Evolutionary conservation across 2,113 vertebrate genomes (phyloP).

Genomic region (Lutjanus erythropterus): DNA sequence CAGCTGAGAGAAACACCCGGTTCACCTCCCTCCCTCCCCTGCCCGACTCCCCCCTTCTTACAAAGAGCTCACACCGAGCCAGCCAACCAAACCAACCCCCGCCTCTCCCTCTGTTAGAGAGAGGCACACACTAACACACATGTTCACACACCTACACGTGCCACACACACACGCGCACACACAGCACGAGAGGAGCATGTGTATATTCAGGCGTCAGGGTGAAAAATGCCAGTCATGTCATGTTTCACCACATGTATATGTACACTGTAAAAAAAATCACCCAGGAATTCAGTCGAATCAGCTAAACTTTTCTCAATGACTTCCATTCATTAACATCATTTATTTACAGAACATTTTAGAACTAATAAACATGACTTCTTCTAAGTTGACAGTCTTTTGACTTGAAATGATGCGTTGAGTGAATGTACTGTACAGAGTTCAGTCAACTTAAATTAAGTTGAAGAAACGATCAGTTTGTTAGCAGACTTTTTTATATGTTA

Average conservation of each 20-base stretch:
- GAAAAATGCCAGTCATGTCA: conserved; percentile 13
- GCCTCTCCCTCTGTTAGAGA: conserved; percentile 27
- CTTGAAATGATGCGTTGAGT: too few species aligned
- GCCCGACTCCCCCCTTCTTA: conserved; percentile 37
- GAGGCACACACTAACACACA: conserved; percentile 36
- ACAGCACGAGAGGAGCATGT: conserved; percentile 30
- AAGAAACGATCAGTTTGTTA: too few species aligned
- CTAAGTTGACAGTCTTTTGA: too few species aligned
- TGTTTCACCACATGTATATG: neutral
- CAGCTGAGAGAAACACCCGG: conserved; percentile 72
- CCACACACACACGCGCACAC: conserved; percentile 12
- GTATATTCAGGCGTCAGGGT: conserved; percentile 22
- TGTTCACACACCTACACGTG: conserved; percentile 33
- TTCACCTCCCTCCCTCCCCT: conserved; percentile 51
- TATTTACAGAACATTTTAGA: too few species aligned
- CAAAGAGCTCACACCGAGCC: conserved; percentile 67
- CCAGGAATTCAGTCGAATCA: too few species aligned
- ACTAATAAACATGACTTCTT: too few species aligned
- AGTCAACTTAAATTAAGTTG: too few species aligned
- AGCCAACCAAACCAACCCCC: conserved; percentile 45
- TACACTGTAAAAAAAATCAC: too few species aligned
- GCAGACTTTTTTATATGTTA: too few species aligned
- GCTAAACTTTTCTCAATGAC: too few species aligned
- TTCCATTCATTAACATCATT: too few species aligned
- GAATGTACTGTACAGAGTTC: too few species aligned